Evolutionary conservation across 2,888 invertebrate genomes (phyloP), one percentile per base, ranked within the genome.

Genomic region (Theretra japonica): DNA sequence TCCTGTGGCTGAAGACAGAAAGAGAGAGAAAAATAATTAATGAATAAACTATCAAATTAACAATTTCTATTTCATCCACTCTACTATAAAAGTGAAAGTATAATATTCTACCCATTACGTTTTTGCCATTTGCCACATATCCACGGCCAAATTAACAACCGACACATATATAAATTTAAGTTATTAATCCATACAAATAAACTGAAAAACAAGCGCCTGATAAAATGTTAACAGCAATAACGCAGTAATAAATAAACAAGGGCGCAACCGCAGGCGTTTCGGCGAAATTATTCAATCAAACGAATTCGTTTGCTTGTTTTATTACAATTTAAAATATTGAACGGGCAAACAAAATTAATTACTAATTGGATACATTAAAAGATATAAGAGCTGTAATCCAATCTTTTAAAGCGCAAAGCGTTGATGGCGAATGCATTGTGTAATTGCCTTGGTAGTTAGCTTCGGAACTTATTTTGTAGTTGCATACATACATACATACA

Each of bases 151-250:
- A 41, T 41, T 41, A 41, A 41, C 41, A 11, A 41, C 41, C 41
- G 41, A 41, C 11, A 41, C 11, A 11, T 41, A 33, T 60, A 19
- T 3, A 30, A 2, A 33, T 2, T 6, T 60, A 33, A n/a, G 6
- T 19, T 60, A 30, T 41, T 41, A 21, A 21, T 15, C 4, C 5
- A 41, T 23, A 4, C 4, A 8, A 23, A 41, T 15, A 23, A 58
- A 48, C 23, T 17, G 41, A 65, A 21, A 48, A 21, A 65, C 15
- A 48, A 23, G 48, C 41, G 58, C 70, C 70, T 56, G 70, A 58
- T 41, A 48, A 59, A 70, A 41, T 57, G 70, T 70, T 33, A 58
- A 58, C 11, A 58, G 70, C 58, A 70, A 70, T 58, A 56, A 65
- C 48, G 17, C 17, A 65, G 48, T 65, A 65, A 65, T 48, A 65